These are phyloP conservation scores for Malurus elegans DNA, from an alignment of 2,113 vertebrate genomes.

Conservation along the genomic window DNA sequence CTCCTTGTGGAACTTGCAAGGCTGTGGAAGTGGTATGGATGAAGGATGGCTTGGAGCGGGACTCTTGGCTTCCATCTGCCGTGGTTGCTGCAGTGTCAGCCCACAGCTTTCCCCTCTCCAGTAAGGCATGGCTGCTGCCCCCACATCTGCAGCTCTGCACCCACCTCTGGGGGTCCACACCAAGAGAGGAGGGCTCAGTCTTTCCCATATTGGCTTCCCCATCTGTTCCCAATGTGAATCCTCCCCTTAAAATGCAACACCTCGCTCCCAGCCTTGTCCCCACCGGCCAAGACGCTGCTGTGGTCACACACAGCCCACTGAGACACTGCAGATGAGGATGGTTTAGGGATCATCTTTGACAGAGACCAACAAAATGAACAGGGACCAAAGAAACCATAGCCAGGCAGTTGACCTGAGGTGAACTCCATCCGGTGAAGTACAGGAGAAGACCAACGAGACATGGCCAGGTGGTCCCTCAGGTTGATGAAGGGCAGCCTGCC, in stretches of 20 bases:
- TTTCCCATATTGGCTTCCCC: neutral
- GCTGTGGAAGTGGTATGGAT: neutral
- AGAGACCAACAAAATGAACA: neutral
- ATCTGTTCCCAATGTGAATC: neutral
- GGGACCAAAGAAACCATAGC: neutral
- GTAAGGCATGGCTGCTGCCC: neutral
- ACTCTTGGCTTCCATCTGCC: neutral
- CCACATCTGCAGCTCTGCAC: rapidly evolving
- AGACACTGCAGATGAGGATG: neutral
- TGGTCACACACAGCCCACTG: neutral
- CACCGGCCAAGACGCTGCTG: rapidly evolving
- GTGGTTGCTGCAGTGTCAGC: neutral
- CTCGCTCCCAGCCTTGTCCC: neutral
- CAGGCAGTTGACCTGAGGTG: rapidly evolving
- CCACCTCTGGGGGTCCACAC: neutral
- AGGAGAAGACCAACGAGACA: neutral
- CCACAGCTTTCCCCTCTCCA: neutral
- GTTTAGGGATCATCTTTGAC: neutral
- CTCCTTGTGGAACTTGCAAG: neutral
- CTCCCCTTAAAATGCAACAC: neutral
- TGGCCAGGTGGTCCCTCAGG: rapidly evolving
- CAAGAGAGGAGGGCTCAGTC: neutral
- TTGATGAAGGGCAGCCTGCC: neutral
- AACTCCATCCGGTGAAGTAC: neutral
- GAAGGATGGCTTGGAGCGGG: neutral